Evolutionary conservation across 37 sponge, comb jelly and placozoan genomes (phyloP).

Genomic region (Petrosia ficiformis): DNA sequence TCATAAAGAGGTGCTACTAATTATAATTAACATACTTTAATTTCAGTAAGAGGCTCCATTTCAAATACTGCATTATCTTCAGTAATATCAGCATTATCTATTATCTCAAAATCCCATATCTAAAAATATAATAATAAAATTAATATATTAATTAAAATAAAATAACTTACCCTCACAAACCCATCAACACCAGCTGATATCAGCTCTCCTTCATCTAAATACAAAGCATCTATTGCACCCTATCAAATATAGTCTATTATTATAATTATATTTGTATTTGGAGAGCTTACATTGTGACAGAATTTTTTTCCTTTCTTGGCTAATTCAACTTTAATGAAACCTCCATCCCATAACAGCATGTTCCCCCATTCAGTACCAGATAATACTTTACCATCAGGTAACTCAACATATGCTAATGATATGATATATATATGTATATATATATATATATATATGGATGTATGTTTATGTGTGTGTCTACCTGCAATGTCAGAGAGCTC

Average conservation of each 20-base stretch:
- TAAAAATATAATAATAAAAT: constrained; percentile 2
- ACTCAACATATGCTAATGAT: constrained; percentile 88
- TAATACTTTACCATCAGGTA: constrained; percentile 98
- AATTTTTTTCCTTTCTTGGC: constrained; percentile 84
- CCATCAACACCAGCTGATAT: constrained; percentile 96
- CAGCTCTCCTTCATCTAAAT: constrained; percentile 95
- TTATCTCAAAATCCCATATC: constrained; percentile 99
- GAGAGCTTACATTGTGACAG: constrained; percentile 87
- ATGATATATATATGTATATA: background rate
- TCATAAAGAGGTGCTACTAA: background rate
- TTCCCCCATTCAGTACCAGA: constrained; percentile 99
- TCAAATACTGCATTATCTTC: constrained; percentile 94
- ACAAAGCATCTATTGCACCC: constrained; percentile 91
- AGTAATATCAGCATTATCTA: constrained; percentile 96
- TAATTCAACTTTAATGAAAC: constrained; percentile 96
- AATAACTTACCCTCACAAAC: constrained; percentile 66
- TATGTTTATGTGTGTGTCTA: background rate
- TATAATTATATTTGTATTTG: too few species aligned
- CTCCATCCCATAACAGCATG: constrained; percentile 99
- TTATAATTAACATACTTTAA: constrained; percentile 59
- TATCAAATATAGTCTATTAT: constrained; percentile 15
- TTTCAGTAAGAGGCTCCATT: constrained; percentile 94
- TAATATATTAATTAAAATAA: background rate
- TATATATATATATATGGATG: background rate
- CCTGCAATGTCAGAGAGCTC: constrained; percentile 91